Evolutionary conservation across 1,140 invertebrate genomes (phyloP), one percentile per base, ranked within the genome.

Genomic region (Macrocentrus cingulum): DNA sequence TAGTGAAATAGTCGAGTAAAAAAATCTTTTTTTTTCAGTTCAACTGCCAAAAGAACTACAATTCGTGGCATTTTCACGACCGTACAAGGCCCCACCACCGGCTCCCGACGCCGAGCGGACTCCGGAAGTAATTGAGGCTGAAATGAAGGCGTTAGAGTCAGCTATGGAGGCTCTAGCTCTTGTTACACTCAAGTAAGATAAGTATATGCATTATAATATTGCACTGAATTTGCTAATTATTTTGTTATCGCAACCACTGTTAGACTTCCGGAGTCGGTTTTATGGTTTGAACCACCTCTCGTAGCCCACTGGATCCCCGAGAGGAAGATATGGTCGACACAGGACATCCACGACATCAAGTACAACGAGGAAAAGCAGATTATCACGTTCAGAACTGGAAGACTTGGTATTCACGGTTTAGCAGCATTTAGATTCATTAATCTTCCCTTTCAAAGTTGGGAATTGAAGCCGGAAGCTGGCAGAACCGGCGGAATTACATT

Each of bases 391-490:
- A 81, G 90, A 36, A 89, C 87, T 1, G 88, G 88, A 0, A 81
- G 84, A 59, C 81, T 92, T 46, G 89, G 89, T 70, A 84, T 87
- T 9, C 88, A 92, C 55, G 91, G 87, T 2, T 80, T 94, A 41
- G 91, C 88, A 0, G 81, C 85, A 1, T 84, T 87, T 62, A 83
- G 86, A 39, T 92, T 89, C 74, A 82, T 85, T 16, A 93, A 93
- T 74, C 79, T 94, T 59, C 91, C 91, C 0, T 93, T 88, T 70
- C 91, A 94, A 75, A 88, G 86, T 5, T 94, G 91, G 90, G 91
- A 94, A 68, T 63, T 93, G 1, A 87, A 84, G 62, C 91, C 91
- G 0, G 87, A 89, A 42, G 66, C 41, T 63, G 73, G 52, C 65
- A 83, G 70, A 64, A 69, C 13, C 59, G 79, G 80, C 55, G 85